phyloP scores from a whole-genome alignment of 2,888 invertebrate species.

The Himalopsyche japonica region DNA sequence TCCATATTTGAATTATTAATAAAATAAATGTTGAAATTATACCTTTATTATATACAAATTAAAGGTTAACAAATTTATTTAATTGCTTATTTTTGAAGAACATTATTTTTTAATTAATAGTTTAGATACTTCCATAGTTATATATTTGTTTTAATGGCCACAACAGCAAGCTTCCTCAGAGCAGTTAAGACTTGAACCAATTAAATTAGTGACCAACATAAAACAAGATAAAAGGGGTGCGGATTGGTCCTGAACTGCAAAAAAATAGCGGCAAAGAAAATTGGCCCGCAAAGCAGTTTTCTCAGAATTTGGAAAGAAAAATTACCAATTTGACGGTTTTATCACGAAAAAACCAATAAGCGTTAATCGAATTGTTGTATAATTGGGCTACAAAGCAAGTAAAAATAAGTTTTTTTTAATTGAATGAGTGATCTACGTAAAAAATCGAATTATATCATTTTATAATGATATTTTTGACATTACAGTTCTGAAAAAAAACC shows the following conservation, averaged over 20 bases:
- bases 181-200: slow-evolving; percentile 14
- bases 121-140: not conserved
- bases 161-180: not conserved
- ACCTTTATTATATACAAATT: too few relatives aligned
- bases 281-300: not conserved
- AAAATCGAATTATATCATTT: too few relatives aligned
- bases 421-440: too few relatives aligned
- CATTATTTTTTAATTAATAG: not conserved
- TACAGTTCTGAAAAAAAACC: too few relatives aligned
- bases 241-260: not conserved
- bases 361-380: not conserved
- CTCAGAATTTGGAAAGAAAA: not conserved
- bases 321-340: not conserved
- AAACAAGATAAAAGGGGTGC: slow-evolving; percentile 13
- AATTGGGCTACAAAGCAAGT: not conserved
- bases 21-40: too few relatives aligned
- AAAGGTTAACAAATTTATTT: too few relatives aligned
- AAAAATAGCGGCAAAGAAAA: not conserved
- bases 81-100: too few relatives aligned
- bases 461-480: too few relatives aligned
- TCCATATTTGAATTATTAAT: too few relatives aligned
- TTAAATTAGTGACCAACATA: slow-evolving; percentile 26
- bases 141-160: not conserved
- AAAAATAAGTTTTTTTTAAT: too few relatives aligned
- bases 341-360: not conserved